Evolutionary conservation across 2,888 invertebrate species (phyloP).

Genomic region (Crematogaster levior): DNA sequence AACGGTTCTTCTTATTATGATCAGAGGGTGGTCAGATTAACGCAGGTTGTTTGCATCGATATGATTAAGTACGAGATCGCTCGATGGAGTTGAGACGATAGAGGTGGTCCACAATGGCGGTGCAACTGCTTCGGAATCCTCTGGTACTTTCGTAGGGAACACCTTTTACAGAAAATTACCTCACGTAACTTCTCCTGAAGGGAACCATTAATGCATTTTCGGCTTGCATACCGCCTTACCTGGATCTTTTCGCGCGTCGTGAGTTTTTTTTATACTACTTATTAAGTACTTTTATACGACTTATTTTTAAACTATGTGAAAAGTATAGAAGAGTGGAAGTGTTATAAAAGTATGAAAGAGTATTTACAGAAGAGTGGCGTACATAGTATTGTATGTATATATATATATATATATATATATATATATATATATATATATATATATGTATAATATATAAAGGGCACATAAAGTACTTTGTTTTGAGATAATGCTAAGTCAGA

Average conservation of each 20-base stretch:
- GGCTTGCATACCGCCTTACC: conserved; percentile 34
- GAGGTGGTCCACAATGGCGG: conserved; percentile 71
- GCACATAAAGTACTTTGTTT: neutral
- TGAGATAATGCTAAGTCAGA: conserved; percentile 17
- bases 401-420: conserved; percentile 10
- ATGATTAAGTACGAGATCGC: conserved; percentile 72
- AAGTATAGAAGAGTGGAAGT: too few relatives aligned
- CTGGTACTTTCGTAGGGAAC: conserved; percentile 68
- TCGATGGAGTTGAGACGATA: conserved; percentile 67
- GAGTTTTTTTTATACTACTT: conserved; percentile 18
- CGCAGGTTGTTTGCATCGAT: conserved; percentile 75
- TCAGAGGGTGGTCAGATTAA: conserved; percentile 58
- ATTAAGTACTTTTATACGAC: neutral
- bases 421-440: conserved; percentile 4
- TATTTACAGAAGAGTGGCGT: neutral
- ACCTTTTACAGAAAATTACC: conserved; percentile 74
- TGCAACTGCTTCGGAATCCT: conserved; percentile 66
- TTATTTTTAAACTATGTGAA: neutral
- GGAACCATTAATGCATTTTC: conserved; percentile 23
- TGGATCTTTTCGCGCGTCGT: conserved; percentile 18
- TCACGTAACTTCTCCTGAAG: conserved; percentile 63
- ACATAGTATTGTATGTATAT: neutral
- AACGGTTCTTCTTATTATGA: conserved; percentile 32
- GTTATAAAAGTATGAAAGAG: too few relatives aligned
- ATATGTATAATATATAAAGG: conserved; percentile 5